Conservation (phyloP, 2,113 vertebrate species). For the Aegotheles bennettii region DNA sequence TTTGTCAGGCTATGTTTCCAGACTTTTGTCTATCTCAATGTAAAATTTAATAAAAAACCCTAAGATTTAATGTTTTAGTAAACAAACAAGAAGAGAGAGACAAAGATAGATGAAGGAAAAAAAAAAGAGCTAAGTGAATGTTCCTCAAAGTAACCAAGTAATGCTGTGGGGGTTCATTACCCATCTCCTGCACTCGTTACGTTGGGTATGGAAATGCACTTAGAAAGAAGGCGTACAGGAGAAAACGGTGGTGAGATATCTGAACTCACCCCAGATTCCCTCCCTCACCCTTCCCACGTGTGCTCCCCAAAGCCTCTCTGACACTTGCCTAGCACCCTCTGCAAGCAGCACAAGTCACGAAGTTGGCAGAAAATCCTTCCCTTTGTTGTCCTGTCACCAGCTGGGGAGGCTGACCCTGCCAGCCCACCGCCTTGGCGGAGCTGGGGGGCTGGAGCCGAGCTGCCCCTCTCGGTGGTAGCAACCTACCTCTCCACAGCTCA, state of each 20-base stretch:
- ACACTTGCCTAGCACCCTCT: background rate
- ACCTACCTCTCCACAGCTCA: background rate
- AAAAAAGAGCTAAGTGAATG: background rate
- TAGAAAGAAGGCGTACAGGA: background rate
- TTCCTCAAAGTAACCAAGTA: background rate
- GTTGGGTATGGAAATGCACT: background rate
- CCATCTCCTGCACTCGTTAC: background rate
- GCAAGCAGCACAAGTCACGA: background rate
- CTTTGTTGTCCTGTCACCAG: background rate
- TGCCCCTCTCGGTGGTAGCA: background rate
- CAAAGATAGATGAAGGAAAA: background rate
- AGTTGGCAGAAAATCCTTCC: background rate
- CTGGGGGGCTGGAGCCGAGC: background rate
- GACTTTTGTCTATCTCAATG: background rate
- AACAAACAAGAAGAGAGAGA: fast-evolving
- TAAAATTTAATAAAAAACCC: background rate
- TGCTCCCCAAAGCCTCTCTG: background rate
- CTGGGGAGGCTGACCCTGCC: fast-evolving
- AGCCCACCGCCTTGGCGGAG: background rate
- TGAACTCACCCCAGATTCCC: background rate
- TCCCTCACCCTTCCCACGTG: background rate
- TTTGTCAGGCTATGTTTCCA: background rate
- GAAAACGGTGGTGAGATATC: background rate
- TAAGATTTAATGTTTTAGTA: no score
- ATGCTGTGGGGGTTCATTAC: background rate